A percentile compares a stretch with the other conserved stretches of the same genome.
Conservation (phyloP, 2,113 vertebrate genomes). For the Ranitomeya variabilis region DNA sequence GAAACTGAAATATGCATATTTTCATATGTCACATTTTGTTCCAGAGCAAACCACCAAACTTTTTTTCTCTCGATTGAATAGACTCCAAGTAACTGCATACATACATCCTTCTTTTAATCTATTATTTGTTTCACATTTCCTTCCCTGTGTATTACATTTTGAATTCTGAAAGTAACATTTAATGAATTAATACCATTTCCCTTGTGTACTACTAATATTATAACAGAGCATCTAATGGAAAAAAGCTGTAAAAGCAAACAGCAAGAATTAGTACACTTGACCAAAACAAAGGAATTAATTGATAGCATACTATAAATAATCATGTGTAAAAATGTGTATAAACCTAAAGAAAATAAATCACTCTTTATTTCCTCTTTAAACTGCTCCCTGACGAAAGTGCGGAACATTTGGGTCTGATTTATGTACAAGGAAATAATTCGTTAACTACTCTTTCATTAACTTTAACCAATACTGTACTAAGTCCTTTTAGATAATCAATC, state of each 20-base stretch:
- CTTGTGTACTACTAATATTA: slow-evolving; percentile 7
- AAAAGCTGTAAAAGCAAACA: slow-evolving; percentile 44
- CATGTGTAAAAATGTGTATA: slow-evolving; percentile 11
- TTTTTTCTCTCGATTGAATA: not conserved
- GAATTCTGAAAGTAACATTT: not conserved
- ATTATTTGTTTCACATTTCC: not conserved
- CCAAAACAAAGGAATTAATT: slow-evolving; percentile 38
- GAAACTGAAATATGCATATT: not conserved
- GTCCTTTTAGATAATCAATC: slow-evolving; percentile 49
- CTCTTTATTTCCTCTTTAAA: slow-evolving; percentile 21
- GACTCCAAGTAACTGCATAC: not conserved
- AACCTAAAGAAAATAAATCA: slow-evolving; percentile 31
- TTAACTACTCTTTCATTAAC: slow-evolving; percentile 56
- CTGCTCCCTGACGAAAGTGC: slow-evolving; percentile 10
- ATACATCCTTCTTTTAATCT: slow-evolving; percentile 9
- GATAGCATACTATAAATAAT: slow-evolving; percentile 14
- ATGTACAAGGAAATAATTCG: slow-evolving; percentile 51
- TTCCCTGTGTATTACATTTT: not conserved
- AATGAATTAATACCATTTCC: not conserved
- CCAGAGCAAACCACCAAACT: not conserved
- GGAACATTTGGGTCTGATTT: slow-evolving; percentile 55
- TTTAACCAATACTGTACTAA: slow-evolving; percentile 55
- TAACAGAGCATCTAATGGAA: not conserved
- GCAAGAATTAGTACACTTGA: slow-evolving; percentile 11
- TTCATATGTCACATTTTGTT: slow-evolving; percentile 10